Percentiles rank a stretch among this genome's conserved stretches.
Evolutionary conservation across 2,797 vertebrate species (phyloP).

Genomic region (Toxotes lorentzi): DNA sequence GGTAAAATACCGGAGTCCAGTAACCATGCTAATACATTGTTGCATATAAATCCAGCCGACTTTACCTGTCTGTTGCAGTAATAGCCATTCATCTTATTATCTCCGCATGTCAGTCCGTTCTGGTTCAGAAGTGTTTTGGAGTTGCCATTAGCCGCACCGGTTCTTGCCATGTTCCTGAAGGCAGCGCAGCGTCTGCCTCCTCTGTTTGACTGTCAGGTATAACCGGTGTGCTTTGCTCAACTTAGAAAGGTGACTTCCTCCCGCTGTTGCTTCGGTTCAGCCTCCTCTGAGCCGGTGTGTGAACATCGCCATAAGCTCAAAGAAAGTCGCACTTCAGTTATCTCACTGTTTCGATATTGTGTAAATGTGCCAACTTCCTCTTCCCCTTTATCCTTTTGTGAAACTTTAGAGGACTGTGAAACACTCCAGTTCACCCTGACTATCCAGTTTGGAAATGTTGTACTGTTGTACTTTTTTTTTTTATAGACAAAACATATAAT

Average conservation of each 20-base stretch:
- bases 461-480: too few relatives aligned
- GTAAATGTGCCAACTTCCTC: not conserved
- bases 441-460: too few relatives aligned
- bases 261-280: slow-evolving; percentile 51
- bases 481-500: not conserved
- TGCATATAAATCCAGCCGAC: slow-evolving; percentile 6
- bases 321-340: not conserved
- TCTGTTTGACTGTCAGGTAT: slow-evolving; percentile 32
- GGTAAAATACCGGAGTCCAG: not conserved
- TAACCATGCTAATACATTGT: too few relatives aligned
- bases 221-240: slow-evolving; percentile 48
- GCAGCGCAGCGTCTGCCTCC: slow-evolving; percentile 18
- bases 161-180: slow-evolving; percentile 69
- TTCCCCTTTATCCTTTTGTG: slow-evolving; percentile 12
- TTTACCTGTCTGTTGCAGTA: slow-evolving; percentile 66
- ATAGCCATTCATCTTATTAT: slow-evolving; percentile 54
- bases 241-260: slow-evolving; percentile 78
- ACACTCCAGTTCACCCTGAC: not conserved
- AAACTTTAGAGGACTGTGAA: not conserved
- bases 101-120: slow-evolving; percentile 54
- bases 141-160: slow-evolving; percentile 42
- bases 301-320: not conserved
- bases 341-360: slow-evolving; percentile 25
- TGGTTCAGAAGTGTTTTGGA: slow-evolving; percentile 45
- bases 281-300: slow-evolving; percentile 28